Evolutionary conservation across 2,797 vertebrate species (phyloP), one percentile per base, ranked within the genome.

Genomic region (Phoxinus dragarum): DNA sequence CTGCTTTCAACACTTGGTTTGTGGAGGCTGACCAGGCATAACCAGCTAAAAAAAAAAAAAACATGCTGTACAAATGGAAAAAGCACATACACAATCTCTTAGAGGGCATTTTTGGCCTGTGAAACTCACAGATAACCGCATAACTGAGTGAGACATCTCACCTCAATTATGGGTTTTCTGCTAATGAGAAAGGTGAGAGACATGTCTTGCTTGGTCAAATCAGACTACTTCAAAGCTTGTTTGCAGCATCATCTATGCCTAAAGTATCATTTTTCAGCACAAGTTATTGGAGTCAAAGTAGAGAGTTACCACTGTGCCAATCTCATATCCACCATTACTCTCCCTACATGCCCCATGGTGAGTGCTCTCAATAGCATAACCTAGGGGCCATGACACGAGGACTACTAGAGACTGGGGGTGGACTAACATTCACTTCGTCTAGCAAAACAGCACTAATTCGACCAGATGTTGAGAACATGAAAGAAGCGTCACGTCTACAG

Each of bases 151-250:
- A 36, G 42, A 74, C 6, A 72, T 82, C n/a, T 82, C 68, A 47
- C 69, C 68, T 74, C 56, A 47, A 61, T 61, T 47, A 47, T 14
- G 2, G 9, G 16, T 56, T 71, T 59, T 71, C 36, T 42, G 49
- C 17, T 71, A 72, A 81, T 42, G 16, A 81, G 49, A 56, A 81
- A 71, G 75, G 16, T 78, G 56, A 61, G 38, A 78, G 40, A 78
- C 44, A 21, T 19, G 16, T 31, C 16, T 59, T 42, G 17, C 36
- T 7, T 59, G 23, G n/a, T 81, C 66, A 67, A 36, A 49, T 66
- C 11, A 72, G 56, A 72, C 14, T 56, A 31, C 49, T 59, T 72
- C 47, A 81, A 54, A 68, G 79, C 21, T 27, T 40, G 66, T 40
- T 54, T 81, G 34, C 23, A 77, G 4, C 54, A 80, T 47, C 6